Percentiles rank a stretch among this genome's conserved stretches.
These are phyloP conservation scores for Gastracanthus pulcherrimus DNA, from an alignment of 2,888 invertebrate species.

Conservation along the genomic window DNA sequence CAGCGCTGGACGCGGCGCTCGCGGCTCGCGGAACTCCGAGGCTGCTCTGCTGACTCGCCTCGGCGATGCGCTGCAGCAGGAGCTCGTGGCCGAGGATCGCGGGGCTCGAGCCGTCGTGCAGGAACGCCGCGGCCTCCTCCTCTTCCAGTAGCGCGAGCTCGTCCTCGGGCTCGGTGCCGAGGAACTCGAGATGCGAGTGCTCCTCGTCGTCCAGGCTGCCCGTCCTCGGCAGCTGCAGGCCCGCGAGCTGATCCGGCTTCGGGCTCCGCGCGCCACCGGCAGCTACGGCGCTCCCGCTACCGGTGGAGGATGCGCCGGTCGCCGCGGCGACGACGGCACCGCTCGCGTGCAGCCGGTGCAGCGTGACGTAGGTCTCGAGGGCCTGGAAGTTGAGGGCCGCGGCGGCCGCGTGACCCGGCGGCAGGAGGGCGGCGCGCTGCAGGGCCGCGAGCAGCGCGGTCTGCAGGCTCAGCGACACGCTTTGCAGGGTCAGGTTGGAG, in stretches of 20 bases:
- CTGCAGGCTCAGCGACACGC: constrained; percentile 89
- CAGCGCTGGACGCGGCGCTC: background rate
- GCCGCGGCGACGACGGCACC: constrained; percentile 79
- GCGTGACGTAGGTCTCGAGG: constrained; percentile 89
- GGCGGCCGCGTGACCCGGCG: constrained; percentile 90
- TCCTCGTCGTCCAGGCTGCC: constrained; percentile 80
- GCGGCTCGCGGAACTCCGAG: constrained; percentile 51
- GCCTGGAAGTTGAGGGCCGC: constrained; percentile 92
- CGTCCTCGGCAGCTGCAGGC: constrained; percentile 1
- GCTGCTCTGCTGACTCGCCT: too few relatives aligned
- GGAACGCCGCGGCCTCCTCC: constrained; percentile 79
- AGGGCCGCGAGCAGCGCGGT: constrained; percentile 91
- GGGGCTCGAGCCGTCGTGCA: constrained; percentile 64
- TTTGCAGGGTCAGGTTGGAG: constrained; percentile 79
- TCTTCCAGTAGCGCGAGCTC: constrained; percentile 87
- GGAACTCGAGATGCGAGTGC: constrained; percentile 68
- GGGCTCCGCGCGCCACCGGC: background rate
- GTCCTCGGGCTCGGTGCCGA: constrained; percentile 79
- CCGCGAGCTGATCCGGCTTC: constrained; percentile 61
- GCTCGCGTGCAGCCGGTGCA: constrained; percentile 87
- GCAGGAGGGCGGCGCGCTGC: constrained; percentile 90
- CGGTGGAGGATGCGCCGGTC: background rate
- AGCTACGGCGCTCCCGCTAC: background rate
- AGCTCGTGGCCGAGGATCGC: constrained; percentile 65
- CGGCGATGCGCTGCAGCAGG: constrained; percentile 71